A percentile compares a stretch with the other conserved stretches of the same genome.
phyloP scores from a whole-genome alignment of 2,888 invertebrate species.

The Rhagonycha lutea region DNA sequence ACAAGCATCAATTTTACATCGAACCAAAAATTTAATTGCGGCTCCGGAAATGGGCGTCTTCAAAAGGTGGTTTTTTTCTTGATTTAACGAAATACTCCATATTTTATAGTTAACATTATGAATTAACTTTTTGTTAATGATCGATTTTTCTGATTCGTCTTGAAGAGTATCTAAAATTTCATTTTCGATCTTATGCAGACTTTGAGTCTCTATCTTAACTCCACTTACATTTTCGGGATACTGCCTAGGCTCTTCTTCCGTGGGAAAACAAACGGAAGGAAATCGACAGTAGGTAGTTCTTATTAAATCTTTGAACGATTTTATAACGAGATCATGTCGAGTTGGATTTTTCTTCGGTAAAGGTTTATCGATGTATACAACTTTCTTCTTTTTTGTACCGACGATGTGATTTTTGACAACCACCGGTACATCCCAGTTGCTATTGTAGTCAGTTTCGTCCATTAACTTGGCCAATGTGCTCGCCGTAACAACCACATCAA shows the following conservation, averaged over 20 bases:
- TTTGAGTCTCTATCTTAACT: too few species aligned
- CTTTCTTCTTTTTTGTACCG: conserved; percentile 20
- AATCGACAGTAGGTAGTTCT: conserved; percentile 43
- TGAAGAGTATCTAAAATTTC: too few species aligned
- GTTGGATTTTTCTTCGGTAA: conserved; percentile 38
- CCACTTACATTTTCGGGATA: not conserved
- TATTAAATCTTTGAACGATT: conserved; percentile 40
- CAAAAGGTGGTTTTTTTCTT: conserved; percentile 39
- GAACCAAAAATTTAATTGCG: conserved; percentile 44
- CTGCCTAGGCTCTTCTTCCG: not conserved
- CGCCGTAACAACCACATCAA: conserved; percentile 46
- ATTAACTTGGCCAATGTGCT: conserved; percentile 45
- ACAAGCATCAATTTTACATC: conserved; percentile 47
- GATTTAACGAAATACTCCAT: conserved; percentile 44
- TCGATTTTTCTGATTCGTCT: not conserved
- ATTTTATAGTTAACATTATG: conserved; percentile 47
- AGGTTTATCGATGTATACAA: conserved; percentile 47
- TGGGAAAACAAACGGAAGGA: not conserved
- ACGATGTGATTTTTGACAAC: conserved; percentile 39
- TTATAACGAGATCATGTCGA: conserved; percentile 37
- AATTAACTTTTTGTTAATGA: conserved; percentile 25
- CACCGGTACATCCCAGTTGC: conserved; percentile 46
- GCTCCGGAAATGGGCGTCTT: conserved; percentile 39
- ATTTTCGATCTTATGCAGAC: too few species aligned
- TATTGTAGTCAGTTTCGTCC: conserved; percentile 42